Evolutionary conservation across 1,140 invertebrate genomes (phyloP), one percentile per base, ranked within the genome.

Genomic region (Trichonephila clavipes): DNA sequence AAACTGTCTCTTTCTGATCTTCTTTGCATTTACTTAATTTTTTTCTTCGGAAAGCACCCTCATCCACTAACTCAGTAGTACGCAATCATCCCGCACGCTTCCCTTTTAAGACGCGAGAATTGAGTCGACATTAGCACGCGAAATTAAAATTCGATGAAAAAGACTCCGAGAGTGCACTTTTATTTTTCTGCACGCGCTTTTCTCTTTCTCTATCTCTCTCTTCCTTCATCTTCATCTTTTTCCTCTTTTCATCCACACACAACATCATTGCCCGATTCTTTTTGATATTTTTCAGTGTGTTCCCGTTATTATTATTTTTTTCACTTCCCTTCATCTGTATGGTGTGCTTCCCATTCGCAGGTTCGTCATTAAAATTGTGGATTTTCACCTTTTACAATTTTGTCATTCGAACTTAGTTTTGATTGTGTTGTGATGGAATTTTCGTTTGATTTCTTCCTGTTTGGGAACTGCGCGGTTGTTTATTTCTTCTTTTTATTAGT

Each of bases 41-140:
- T 51, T 24, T 21, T 21, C 51, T 24, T 51, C 44, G 51, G 44
- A 87, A 85, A 85, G 61, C 24, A 87, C 28, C 28, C 85, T 34
- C 58, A 62, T 64, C 88, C 44, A n/a, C 40, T n/a, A 90, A 90
- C 59, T 62, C 21, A n/a, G 61, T 24, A 66, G 58, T 82, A 34
- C 34, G 58, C 77, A 81, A 85, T 92, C 90, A 82, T 64, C 81
- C 51, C 34, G 90, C 90, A 92, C 90, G 90, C 90, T 64, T 51
- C 34, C 28, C 51, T 85, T 64, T n/a, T 51, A 66, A 85, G 61
- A 64, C 10, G 59, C 58, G 61, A 85, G 81, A 92, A 92, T 92
- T 92, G 90, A 92, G 90, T 92, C 81, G 90, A 92, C 90, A 92
- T 92, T 92, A 92, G 90, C 90, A 92, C 90, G 90, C 90, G 51